Evolutionary conservation across 2,113 vertebrate species (phyloP), one percentile per base, ranked within the genome.

Genomic region (Amazona vittata): DNA sequence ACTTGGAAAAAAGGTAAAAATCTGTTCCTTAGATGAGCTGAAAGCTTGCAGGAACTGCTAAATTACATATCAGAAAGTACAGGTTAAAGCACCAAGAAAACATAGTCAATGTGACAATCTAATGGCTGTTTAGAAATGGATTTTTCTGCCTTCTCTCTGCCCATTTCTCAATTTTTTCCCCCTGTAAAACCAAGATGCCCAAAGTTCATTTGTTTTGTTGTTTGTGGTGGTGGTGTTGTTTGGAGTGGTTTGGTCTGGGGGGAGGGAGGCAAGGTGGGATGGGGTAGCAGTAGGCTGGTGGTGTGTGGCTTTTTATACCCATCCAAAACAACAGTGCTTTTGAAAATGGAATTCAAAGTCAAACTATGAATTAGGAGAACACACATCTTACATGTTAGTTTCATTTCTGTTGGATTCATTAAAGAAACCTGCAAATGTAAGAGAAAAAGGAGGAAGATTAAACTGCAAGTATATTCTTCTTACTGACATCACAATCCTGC

Each of bases 141-240:
- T 2, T 50, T 64, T 86, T 41, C 62, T 43, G 24, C 31, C 88
- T 94, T 59, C 29, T 81, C 35, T 69, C 68, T 44, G 53, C 4
- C 15, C 5, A 35, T 63, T 90, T 77, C 70, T 41, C 6, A 15
- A 1, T 7, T 10, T 15, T 4, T 9, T 10, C 0, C 0, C 2
- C 35, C 33, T 1, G 0, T n/a, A 83, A 83, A 94, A 47, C 4
- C 18, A 92, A 81, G 18, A 39, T 28, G 16, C 13, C 31, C 24
- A 46, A 21, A 90, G 33, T 59, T 59, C 12, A 59, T n/a, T n/a
- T n/a, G 20, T n/a, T 59, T n/a, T n/a, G 33, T 59, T 59, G 33
- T 57, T 22, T 57, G 31, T n/a, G 33, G 55, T 21, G 19, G 55
- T 21, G 55, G 33, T 57, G 31, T 13, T 57, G 55, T n/a, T n/a